phyloP scores from a whole-genome alignment of 2,113 vertebrate genomes.

The Pachyramphus minor region DNA sequence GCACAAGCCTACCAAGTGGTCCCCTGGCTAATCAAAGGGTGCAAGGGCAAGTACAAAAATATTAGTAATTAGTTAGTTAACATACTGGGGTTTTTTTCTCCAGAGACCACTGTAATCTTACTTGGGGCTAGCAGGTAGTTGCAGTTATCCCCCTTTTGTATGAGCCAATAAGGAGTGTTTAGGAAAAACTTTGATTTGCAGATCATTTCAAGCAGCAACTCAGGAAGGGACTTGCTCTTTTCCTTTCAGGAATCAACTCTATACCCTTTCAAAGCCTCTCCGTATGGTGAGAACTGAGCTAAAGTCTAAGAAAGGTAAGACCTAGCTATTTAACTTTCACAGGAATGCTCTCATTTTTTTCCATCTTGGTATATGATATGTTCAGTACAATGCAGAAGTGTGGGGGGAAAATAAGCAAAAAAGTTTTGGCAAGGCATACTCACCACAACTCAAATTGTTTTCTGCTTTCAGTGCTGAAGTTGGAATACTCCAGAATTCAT shows the following conservation, averaged over 20 bases:
- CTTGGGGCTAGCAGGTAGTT: neutral
- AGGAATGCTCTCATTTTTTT: neutral
- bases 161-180: neutral
- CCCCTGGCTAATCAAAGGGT: neutral
- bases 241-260: neutral
- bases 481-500: constrained; percentile 87
- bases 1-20: neutral
- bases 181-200: neutral
- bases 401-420: neutral
- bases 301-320: neutral
- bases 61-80: neutral
- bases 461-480: constrained; percentile 80
- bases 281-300: neutral
- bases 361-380: neutral
- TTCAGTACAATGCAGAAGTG: neutral
- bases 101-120: neutral
- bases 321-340: neutral
- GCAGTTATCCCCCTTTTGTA: neutral
- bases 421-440: constrained; percentile 69
- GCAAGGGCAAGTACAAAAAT: neutral
- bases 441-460: constrained; percentile 91
- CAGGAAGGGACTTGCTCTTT: neutral
- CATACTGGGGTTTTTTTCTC: neutral
- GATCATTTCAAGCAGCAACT: neutral
- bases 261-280: neutral